Conservation (phyloP, 2,888 invertebrate species). For the Agrotis segetum region DNA sequence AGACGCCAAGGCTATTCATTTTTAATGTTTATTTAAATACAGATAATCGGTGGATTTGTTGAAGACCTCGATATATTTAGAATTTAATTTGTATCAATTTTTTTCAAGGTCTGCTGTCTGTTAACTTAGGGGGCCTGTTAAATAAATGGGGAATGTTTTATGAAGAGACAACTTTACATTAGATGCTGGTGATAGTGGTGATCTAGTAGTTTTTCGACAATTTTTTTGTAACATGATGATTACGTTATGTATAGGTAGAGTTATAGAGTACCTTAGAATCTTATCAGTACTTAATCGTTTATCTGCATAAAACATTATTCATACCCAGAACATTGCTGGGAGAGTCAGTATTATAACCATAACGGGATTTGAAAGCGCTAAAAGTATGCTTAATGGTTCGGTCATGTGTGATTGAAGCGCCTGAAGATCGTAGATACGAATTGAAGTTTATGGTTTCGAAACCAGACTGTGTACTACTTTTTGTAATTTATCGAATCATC, state of each 20-base stretch:
- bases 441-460: no score
- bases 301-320: neutral
- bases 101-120: constrained; percentile 25
- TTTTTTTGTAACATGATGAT: neutral
- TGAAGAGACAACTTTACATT: constrained; percentile 3
- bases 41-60: constrained; percentile 78
- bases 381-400: neutral
- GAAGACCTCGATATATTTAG: constrained; percentile 61
- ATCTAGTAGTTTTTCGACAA: neutral
- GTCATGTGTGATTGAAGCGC: neutral
- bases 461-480: no score
- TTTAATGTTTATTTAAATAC: constrained; percentile 86
- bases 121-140: constrained; percentile 42
- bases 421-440: no score
- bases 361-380: neutral
- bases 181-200: neutral
- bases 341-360: neutral
- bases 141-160: constrained; percentile 26
- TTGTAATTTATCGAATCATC: no score
- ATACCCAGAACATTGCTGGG: neutral
- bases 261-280: neutral
- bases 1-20: constrained; percentile 83
- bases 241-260: neutral
- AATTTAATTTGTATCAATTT: constrained; percentile 64
- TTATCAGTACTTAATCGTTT: neutral